Conservation (phyloP, 1,140 invertebrate species). For the Saccostrea echinata region DNA sequence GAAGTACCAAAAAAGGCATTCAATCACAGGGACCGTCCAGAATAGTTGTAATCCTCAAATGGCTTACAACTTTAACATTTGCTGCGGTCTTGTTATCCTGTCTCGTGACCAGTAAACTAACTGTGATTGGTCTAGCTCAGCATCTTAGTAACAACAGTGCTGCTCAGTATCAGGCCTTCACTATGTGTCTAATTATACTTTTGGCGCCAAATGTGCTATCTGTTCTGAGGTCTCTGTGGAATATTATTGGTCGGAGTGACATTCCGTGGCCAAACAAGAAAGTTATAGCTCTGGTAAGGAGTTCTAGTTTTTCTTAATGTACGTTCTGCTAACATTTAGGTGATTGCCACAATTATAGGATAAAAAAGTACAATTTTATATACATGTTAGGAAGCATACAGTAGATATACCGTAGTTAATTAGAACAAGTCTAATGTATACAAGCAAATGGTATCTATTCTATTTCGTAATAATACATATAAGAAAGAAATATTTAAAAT, state of each 20-base stretch:
- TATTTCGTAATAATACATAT: no score
- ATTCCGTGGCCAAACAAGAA: slow-evolving; percentile 44
- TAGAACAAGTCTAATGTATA: no score
- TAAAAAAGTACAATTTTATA: no score
- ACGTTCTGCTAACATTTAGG: no score
- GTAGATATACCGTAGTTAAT: no score
- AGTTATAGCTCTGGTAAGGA: slow-evolving; percentile 12
- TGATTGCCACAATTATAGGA: no score
- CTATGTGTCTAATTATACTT: slow-evolving; percentile 33
- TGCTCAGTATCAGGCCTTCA: slow-evolving; percentile 16
- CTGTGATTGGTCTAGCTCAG: slow-evolving; percentile 29
- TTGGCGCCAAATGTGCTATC: slow-evolving; percentile 45
- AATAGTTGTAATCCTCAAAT: slow-evolving; percentile 47
- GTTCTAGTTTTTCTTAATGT: no score
- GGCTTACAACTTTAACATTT: slow-evolving; percentile 40
- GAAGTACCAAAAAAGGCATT: background rate
- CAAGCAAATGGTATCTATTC: no score
- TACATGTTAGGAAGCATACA: no score
- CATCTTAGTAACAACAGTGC: slow-evolving; percentile 4
- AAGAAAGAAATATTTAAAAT: no score
- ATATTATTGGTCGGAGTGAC: slow-evolving; percentile 34
- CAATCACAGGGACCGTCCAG: slow-evolving; percentile 35
- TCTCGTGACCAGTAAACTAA: slow-evolving; percentile 44
- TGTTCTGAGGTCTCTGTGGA: slow-evolving; percentile 37
- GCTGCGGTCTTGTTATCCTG: slow-evolving; percentile 30